These are phyloP conservation scores for Chaetophractus vellerosus DNA, from an alignment of 2,797 vertebrate species.

Conservation along the genomic window DNA sequence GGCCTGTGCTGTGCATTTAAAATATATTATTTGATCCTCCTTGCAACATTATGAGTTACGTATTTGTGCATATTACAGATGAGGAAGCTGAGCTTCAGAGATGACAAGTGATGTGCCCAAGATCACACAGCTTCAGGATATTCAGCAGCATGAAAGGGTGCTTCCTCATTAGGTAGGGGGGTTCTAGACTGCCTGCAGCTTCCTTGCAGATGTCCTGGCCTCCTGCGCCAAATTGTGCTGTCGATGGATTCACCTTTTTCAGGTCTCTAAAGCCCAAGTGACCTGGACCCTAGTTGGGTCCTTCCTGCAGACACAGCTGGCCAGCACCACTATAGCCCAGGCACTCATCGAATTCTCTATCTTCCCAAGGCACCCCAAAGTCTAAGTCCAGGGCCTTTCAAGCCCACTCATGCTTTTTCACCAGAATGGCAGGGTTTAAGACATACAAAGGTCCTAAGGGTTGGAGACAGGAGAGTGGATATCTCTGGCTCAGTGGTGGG, in stretches of 20 bases:
- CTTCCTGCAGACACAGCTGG: neutral
- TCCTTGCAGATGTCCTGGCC: neutral
- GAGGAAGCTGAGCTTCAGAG: neutral
- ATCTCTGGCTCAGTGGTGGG: neutral
- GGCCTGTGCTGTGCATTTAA: neutral
- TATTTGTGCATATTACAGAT: neutral
- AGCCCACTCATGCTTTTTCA: neutral
- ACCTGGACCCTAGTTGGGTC: neutral
- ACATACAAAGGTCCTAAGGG: neutral
- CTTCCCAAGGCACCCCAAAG: neutral
- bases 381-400: neutral
- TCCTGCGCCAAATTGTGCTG: neutral
- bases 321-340: neutral
- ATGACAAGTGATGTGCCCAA: neutral
- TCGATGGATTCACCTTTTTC: neutral
- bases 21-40: neutral
- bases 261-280: conserved; percentile 1
- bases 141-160: neutral
- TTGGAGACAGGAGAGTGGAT: neutral
- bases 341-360: neutral
- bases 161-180: neutral
- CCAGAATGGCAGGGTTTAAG: conserved; percentile 9
- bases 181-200: neutral
- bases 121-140: neutral
- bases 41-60: neutral